A percentile compares a stretch with the other conserved stretches of the same genome.
Conservation (phyloP, 2,888 invertebrate genomes). For the Xylota segnis region DNA sequence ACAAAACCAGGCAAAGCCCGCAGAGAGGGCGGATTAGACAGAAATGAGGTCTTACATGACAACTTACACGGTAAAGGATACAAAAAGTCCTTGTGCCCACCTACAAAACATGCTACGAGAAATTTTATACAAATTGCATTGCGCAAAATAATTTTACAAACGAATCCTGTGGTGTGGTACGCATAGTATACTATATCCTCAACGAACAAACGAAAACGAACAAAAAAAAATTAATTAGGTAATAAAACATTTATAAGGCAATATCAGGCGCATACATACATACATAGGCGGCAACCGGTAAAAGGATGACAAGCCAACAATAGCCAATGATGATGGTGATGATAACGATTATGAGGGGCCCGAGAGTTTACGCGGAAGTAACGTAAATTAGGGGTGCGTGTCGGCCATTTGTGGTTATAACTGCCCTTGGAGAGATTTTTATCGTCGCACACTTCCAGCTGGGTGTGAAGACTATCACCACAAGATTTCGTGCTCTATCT, state of each 20-base stretch:
- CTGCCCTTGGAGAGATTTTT: slow-evolving; percentile 46
- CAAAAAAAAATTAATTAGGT: slow-evolving; percentile 32
- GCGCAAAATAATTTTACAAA: background rate
- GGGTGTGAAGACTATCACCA: slow-evolving; percentile 54
- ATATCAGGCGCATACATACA: background rate
- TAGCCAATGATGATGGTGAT: slow-evolving; percentile 8
- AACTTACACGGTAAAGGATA: slow-evolving; percentile 6
- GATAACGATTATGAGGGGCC: slow-evolving; percentile 31
- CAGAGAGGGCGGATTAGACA: slow-evolving; percentile 18
- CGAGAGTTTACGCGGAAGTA: slow-evolving; percentile 12
- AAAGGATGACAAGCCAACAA: slow-evolving; percentile 21
- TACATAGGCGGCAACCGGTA: slow-evolving; percentile 2
- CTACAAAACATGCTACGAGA: background rate
- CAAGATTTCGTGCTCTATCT: slow-evolving; percentile 57
- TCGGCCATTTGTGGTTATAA: slow-evolving; percentile 28
- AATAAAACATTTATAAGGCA: slow-evolving; percentile 43
- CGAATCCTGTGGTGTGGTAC: slow-evolving; percentile 7
- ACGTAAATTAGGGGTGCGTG: slow-evolving; percentile 45
- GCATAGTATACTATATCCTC: too few species aligned
- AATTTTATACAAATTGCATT: slow-evolving; percentile 38
- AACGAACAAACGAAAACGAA: background rate
- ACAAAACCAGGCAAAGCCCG: background rate
- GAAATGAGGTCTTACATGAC: slow-evolving; percentile 31
- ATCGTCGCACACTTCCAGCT: slow-evolving; percentile 18
- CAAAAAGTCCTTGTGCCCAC: background rate